Evolutionary conservation across 1,140 invertebrate species (phyloP), one percentile per base, ranked within the genome.

Genomic region (Temnothorax longispinosus): DNA sequence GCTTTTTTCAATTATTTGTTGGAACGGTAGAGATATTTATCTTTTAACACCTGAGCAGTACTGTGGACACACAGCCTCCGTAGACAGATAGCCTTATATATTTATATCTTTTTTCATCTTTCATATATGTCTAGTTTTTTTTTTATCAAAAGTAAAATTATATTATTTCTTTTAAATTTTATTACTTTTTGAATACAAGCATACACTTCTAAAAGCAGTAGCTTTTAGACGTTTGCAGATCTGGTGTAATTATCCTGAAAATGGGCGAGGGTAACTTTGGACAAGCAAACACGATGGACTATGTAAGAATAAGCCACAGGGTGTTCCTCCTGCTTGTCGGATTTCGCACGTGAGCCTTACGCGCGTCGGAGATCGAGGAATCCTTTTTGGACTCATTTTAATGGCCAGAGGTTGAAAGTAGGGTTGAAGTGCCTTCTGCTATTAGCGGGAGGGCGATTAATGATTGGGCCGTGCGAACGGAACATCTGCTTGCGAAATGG

Each of bases 361-460:
- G 74, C 75, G 74, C 85, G 41, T 56, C 50, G 69, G 77, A 80
- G 56, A 76, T 60, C 87, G 82, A 60, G 85, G 71, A 62, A 75
- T 85, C 62, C 62, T 90, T 90, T 90, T 90, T 76, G 44, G 86
- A 77, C 78, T 81, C 88, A 69, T 90, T 90, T 90, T 90, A 88
- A 90, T 80, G 77, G 86, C 86, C 76, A 74, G 64, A 69, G n/a
- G 69, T 88, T 85, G 89, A 90, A 90, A 90, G 85, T 88, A 86
- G 80, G 60, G 21, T 88, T 90, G 89, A 90, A 90, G 89, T 90
- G 81, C 89, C 81, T 86, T 86, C 89, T 71, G 76, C 89, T 90
- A 90, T 90, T 90, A 90, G 75, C 84, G 84, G 80, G 64, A 81
- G 89, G 78, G 81, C 89, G 89, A 90, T 90, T 90, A 90, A 88